phyloP scores from a whole-genome alignment of 2,888 invertebrate genomes.

The Hesperia comma region DNA sequence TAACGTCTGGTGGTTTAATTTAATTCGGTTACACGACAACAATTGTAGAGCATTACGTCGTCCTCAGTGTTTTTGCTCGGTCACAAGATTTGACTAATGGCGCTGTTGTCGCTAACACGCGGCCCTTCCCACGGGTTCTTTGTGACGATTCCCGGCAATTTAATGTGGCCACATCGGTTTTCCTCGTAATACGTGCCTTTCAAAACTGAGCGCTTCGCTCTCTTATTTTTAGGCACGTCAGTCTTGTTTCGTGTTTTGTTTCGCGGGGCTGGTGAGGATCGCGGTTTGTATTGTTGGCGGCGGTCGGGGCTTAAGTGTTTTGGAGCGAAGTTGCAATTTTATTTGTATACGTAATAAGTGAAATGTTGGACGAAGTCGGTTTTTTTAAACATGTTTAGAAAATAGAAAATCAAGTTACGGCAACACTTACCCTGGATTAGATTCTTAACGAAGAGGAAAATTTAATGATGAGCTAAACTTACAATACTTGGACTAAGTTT shows the following conservation, averaged over 20 bases:
- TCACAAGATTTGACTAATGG: constrained; percentile 77
- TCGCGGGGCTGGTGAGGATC: neutral
- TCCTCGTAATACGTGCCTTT: constrained; percentile 46
- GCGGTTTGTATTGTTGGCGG: constrained; percentile 1
- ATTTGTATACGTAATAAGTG: neutral
- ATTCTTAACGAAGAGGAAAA: no score
- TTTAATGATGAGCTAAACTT: no score
- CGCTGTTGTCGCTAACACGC: constrained; percentile 60
- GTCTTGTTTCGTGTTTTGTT: constrained; percentile 30
- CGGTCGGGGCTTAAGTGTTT: neutral
- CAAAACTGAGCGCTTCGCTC: constrained; percentile 45
- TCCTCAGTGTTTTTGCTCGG: constrained; percentile 63
- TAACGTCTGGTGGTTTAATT: constrained; percentile 30
- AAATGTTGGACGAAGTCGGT: neutral
- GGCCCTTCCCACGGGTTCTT: constrained; percentile 62
- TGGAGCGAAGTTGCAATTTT: neutral
- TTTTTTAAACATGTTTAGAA: no score
- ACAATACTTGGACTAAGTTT: no score
- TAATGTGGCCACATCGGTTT: constrained; percentile 45
- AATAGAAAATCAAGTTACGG: no score
- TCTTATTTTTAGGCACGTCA: constrained; percentile 44
- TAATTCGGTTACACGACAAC: constrained; percentile 48
- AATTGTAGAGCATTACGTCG: constrained; percentile 46
- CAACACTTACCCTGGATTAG: no score
- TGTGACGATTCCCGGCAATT: constrained; percentile 48